Evolutionary conservation across 2,113 vertebrate species (phyloP).

Genomic region (Reinhardtius hippoglossoides): DNA sequence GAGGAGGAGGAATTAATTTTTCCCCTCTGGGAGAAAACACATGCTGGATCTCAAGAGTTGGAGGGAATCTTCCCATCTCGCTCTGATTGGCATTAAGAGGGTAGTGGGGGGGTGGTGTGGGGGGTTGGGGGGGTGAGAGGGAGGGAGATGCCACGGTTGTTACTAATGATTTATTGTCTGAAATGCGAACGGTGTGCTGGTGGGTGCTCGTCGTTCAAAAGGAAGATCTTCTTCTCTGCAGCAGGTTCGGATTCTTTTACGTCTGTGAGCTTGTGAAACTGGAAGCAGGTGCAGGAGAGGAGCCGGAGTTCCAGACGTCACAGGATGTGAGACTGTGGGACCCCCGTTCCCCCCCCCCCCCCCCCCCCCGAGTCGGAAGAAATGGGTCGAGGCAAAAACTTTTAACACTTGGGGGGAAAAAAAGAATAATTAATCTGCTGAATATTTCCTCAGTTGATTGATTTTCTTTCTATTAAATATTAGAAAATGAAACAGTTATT

Average conservation of each 20-base stretch:
- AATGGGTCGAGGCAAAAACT: neutral
- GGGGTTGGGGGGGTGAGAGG: constrained; percentile 46
- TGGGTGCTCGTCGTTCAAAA: constrained; percentile 54
- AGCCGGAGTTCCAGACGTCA: neutral
- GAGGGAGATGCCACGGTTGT: constrained; percentile 72
- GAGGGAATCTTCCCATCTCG: constrained; percentile 83
- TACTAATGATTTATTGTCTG: constrained; percentile 81
- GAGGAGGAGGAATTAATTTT: constrained; percentile 88
- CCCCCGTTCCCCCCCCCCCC: neutral
- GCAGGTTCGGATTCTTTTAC: neutral
- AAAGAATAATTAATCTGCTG: neutral
- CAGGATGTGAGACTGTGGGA: neutral
- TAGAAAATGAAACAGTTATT: no score
- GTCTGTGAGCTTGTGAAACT: neutral
- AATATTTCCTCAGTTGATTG: no score
- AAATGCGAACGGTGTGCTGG: constrained; percentile 70
- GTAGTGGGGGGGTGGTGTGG: constrained; percentile 34
- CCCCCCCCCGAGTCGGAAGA: neutral
- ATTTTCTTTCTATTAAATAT: no score
- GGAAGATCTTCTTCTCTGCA: constrained; percentile 26
- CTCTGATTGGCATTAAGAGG: constrained; percentile 81
- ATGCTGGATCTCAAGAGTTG: constrained; percentile 81
- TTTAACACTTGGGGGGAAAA: neutral
- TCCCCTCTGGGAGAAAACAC: constrained; percentile 84
- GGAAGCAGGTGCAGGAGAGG: neutral